These are phyloP conservation scores for Danaus plexippus DNA, from an alignment of 1,140 invertebrate species.

Conservation along the genomic window DNA sequence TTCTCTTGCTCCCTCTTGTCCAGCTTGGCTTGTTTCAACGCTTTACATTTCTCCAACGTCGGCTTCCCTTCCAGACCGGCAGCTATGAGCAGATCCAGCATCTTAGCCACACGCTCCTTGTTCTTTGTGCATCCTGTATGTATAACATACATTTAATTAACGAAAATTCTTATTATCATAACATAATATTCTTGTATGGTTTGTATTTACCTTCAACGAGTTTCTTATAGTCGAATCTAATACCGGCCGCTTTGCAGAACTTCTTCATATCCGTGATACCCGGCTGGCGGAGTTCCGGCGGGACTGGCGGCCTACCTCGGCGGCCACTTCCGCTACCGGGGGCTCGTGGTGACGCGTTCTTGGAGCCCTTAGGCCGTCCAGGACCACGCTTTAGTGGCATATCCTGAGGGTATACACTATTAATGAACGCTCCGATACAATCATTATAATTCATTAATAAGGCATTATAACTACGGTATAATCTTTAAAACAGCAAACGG, in stretches of 20 bases:
- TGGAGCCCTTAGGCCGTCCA: constrained; percentile 61
- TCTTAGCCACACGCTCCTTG: constrained; percentile 63
- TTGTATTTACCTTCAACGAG: constrained; percentile 51
- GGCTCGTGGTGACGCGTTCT: constrained; percentile 34
- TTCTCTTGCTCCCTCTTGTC: constrained; percentile 62
- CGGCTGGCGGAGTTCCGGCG: constrained; percentile 53
- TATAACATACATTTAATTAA: neutral
- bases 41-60: constrained; percentile 62
- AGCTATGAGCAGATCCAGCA: constrained; percentile 51
- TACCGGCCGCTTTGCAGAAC: constrained; percentile 66
- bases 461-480: too few relatives aligned
- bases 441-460: too few relatives aligned
- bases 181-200: too few relatives aligned
- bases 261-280: constrained; percentile 70
- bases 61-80: constrained; percentile 66
- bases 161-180: too few relatives aligned
- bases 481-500: too few relatives aligned
- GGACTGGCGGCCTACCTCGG: constrained; percentile 55
- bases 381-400: constrained; percentile 54
- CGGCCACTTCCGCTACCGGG: constrained; percentile 31
- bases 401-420: constrained; percentile 26
- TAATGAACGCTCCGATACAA: too few relatives aligned
- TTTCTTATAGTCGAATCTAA: constrained; percentile 67
- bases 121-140: constrained; percentile 64
- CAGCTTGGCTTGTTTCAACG: constrained; percentile 60